Evolutionary conservation across 2,113 vertebrate genomes (phyloP).

Genomic region (Gracilinanus agilis): DNA sequence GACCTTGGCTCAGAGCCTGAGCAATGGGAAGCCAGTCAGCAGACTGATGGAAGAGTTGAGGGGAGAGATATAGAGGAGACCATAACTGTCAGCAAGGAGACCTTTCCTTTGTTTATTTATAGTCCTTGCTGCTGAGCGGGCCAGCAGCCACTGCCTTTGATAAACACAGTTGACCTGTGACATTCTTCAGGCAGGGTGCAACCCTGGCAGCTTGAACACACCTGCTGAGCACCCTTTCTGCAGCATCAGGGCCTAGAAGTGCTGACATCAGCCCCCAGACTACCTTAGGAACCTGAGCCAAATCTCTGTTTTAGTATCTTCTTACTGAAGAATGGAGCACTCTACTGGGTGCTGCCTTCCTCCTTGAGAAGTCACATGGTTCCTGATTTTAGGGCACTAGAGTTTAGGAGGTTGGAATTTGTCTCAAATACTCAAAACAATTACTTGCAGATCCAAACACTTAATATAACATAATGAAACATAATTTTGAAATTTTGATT

Average conservation of each 20-base stretch:
- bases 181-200: background rate
- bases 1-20: background rate
- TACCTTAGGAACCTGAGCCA: background rate
- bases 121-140: background rate
- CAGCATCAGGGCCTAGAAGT: background rate
- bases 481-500: background rate
- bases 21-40: background rate
- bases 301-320: background rate
- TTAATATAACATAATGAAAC: too few relatives aligned
- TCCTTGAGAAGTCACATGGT: background rate
- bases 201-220: background rate
- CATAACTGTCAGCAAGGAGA: conserved; percentile 1
- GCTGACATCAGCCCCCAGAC: background rate
- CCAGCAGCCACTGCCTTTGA: background rate
- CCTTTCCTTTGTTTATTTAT: background rate
- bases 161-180: background rate
- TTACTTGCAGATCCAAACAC: background rate
- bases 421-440: background rate
- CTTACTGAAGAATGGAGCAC: background rate
- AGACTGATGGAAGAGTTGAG: background rate
- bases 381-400: background rate
- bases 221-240: conserved; percentile 2
- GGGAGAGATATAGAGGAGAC: background rate
- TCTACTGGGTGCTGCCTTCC: conserved; percentile 47
- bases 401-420: background rate